Conservation (phyloP, 2,888 invertebrate species). For the Drosophila incognita region DNA sequence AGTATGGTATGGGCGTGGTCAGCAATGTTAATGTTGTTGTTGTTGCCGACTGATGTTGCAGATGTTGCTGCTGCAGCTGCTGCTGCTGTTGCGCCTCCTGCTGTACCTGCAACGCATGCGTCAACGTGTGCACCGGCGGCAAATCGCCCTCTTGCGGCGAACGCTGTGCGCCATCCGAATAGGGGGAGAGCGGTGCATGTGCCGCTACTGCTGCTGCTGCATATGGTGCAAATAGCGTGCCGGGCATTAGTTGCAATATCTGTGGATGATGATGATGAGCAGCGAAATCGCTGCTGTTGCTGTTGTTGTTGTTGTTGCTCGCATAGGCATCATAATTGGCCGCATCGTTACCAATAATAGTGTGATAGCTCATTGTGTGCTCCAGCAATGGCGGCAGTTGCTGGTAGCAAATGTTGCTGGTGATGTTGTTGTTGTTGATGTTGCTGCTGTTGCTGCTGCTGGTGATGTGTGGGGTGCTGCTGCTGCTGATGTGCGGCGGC, state of each 20-base stretch:
- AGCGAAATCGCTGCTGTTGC: conserved; percentile 65
- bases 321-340: conserved; percentile 49
- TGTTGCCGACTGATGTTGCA: conserved; percentile 52
- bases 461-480: conserved; percentile 66
- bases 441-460: conserved; percentile 58
- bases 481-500: conserved; percentile 51
- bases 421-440: conserved; percentile 60
- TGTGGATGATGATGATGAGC: conserved; percentile 72
- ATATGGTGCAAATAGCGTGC: conserved; percentile 77
- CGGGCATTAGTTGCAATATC: conserved; percentile 82
- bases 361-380: conserved; percentile 89
- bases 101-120: conserved; percentile 70
- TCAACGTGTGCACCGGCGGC: conserved; percentile 78
- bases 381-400: conserved; percentile 86
- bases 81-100: conserved; percentile 67
- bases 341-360: conserved; percentile 92
- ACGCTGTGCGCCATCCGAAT: conserved; percentile 71
- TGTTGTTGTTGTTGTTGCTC: background rate
- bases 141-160: conserved; percentile 83
- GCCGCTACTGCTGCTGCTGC: conserved; percentile 60
- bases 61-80: conserved; percentile 62
- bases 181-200: conserved; percentile 66
- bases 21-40: conserved; percentile 59
- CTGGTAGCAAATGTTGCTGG: conserved; percentile 83
- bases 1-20: conserved; percentile 71